phyloP scores from a whole-genome alignment of 1,140 invertebrate species.

The Drosophila pseudoobscura region DNA sequence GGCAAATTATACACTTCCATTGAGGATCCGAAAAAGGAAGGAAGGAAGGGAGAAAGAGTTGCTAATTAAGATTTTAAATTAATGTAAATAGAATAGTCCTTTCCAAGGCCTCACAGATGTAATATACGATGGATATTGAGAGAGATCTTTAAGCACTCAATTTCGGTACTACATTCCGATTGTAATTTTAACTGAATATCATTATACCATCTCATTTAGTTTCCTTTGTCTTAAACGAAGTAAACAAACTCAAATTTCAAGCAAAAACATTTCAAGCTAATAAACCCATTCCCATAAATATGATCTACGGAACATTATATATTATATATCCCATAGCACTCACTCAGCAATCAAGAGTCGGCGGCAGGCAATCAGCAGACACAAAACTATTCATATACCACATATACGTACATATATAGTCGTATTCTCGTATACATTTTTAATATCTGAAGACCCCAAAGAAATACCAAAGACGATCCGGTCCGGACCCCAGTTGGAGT shows the following conservation, averaged over 20 bases:
- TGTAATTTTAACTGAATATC: not conserved
- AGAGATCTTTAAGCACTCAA: not conserved
- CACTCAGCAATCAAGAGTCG: slow-evolving; percentile 44
- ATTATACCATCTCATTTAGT: not conserved
- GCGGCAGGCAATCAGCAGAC: slow-evolving; percentile 5
- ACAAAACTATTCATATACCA: slow-evolving; percentile 43
- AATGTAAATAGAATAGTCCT: not conserved
- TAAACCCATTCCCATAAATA: slow-evolving; percentile 7
- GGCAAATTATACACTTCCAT: slow-evolving; percentile 14
- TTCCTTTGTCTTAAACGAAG: not conserved
- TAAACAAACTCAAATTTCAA: too few species aligned
- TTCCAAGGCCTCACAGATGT: not conserved
- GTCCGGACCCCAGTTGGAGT: too few species aligned
- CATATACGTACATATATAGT: slow-evolving; percentile 25
- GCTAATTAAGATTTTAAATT: not conserved
- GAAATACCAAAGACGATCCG: slow-evolving; percentile 27
- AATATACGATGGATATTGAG: too few species aligned
- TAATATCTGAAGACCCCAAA: slow-evolving; percentile 16
- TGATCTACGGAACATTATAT: slow-evolving; percentile 2
- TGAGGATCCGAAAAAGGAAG: not conserved
- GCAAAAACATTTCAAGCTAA: too few species aligned
- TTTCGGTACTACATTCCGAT: too few species aligned
- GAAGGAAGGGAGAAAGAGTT: not conserved
- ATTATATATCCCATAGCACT: slow-evolving; percentile 24
- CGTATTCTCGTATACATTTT: not conserved